Base-by-base conservation (phyloP, 2,888 invertebrate species). In the Dynastes maya region DNA sequence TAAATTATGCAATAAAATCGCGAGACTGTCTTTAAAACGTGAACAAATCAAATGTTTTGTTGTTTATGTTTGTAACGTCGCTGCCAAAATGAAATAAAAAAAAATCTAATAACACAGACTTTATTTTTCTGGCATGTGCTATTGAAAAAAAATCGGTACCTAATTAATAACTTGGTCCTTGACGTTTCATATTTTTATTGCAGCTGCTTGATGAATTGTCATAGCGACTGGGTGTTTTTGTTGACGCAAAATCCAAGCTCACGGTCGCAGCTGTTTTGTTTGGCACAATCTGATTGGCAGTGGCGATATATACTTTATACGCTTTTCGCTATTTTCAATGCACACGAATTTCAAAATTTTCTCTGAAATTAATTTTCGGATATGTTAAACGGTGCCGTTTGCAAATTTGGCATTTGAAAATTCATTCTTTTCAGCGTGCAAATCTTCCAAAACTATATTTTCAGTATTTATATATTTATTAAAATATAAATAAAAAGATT, bases 241-340 rank as follows among this genome's bases (percentile, higher is more conserved):
- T 51, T 68, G 53, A 51, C 51, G 51, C 68, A 51, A 51, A 68
- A 51, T 51, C 13, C 51, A 13, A 27, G 51, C 49, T 49, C 22
- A 51, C 27, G 29, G 51, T 45, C 9, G 22, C 68, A 68, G 68
- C 68, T 68, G 68, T 68, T 68, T 27, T 51, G 13, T 68, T 68
- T 68, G 68, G 68, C 68, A 68, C 40, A 40, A 22, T 68, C 27
- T 67, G 49, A 22, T 67, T 67, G 67, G 49, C 49, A 22, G 49
- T 67, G 2, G 49, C 32, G 32, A 32, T 32, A 32, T 5, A 32
- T 4, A 29, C 37, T 53, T n/a, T 53, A 53, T 53, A n/a, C n/a
- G n/a, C 53, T 53, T 55, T 55, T n/a, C n/a, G 55, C 55, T 55
- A 22, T 55, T 55, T 55, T 55, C 5, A 45, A 45, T 45, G 11